phyloP scores from a whole-genome alignment of 2,113 vertebrate genomes.

The Microtus oregoni region DNA sequence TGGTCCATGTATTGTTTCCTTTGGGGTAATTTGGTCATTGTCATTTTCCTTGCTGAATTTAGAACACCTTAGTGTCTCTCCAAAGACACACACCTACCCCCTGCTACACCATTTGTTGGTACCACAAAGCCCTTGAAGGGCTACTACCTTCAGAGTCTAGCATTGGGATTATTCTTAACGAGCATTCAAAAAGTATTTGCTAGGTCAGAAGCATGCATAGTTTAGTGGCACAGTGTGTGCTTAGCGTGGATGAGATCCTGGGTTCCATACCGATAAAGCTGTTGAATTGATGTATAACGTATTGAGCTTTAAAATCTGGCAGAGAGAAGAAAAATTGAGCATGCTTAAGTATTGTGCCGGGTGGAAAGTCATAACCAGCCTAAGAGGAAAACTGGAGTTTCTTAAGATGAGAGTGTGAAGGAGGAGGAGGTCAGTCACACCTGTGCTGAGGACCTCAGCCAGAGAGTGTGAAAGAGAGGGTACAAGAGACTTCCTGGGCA shows the following conservation, averaged over 20 bases:
- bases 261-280: neutral
- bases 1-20: neutral
- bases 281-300: neutral
- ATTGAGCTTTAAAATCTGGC: neutral
- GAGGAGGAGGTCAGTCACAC: conserved; percentile 9
- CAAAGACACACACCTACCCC: neutral
- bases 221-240: neutral
- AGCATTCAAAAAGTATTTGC: conserved; percentile 34
- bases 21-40: neutral
- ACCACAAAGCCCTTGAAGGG: neutral
- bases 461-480: neutral
- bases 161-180: neutral
- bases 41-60: neutral
- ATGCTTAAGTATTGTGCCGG: neutral
- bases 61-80: neutral
- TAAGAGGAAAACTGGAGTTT: neutral
- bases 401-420: neutral
- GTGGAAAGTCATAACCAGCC: neutral
- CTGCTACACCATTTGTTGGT: neutral
- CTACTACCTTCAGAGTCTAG: neutral
- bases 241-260: neutral
- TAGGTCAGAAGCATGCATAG: neutral
- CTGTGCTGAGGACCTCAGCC: neutral
- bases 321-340: neutral
- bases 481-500: neutral